These are phyloP conservation scores for Microplitis manilae DNA, from an alignment of 2,888 invertebrate genomes.

Conservation along the genomic window DNA sequence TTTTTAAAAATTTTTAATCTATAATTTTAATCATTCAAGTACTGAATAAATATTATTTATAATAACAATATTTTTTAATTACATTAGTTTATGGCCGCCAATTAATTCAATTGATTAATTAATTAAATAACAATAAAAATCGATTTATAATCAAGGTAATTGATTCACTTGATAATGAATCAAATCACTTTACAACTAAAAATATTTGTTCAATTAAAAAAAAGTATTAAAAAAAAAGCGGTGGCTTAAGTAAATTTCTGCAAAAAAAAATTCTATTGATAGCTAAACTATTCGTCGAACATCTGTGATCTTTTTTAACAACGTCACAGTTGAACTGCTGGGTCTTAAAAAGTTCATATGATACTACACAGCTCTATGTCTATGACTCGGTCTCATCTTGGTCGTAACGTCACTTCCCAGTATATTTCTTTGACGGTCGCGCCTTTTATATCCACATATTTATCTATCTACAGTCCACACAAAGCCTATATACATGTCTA, in stretches of 20 bases:
- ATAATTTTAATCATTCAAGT: too few relatives aligned
- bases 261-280: constrained; percentile 7
- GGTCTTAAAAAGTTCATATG: neutral
- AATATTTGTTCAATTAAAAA: too few relatives aligned
- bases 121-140: too few relatives aligned
- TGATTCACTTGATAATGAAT: too few relatives aligned
- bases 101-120: too few relatives aligned
- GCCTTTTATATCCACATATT: constrained; percentile 27
- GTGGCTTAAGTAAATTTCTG: neutral
- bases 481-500: neutral
- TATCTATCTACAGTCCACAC: neutral
- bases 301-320: constrained; percentile 5
- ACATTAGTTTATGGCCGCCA: too few relatives aligned
- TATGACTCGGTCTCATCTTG: constrained; percentile 10
- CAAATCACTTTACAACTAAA: too few relatives aligned
- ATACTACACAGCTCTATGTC: constrained; percentile 1
- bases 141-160: too few relatives aligned
- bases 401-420: constrained; percentile 53
- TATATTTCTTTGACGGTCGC: constrained; percentile 51
- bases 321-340: constrained; percentile 4
- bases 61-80: too few relatives aligned
- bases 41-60: too few relatives aligned
- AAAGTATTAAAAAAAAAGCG: too few relatives aligned
- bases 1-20: too few relatives aligned
- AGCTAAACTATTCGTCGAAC: neutral